Evolutionary conservation across 2,797 vertebrate genomes (phyloP), one percentile per base, ranked within the genome.

Genomic region (Myiotriccus ornatus): DNA sequence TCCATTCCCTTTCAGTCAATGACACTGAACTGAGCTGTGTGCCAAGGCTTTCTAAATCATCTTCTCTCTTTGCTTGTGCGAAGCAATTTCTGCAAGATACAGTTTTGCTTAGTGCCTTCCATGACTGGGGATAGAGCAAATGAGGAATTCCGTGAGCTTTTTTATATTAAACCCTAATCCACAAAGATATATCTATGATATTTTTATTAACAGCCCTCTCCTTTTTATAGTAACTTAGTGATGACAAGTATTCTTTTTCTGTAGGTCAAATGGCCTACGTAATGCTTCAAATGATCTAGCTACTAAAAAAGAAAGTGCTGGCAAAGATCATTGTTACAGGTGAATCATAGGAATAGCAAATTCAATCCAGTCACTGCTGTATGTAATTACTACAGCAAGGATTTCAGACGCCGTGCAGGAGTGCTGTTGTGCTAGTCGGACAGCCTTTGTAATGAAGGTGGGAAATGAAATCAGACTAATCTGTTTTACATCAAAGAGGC

Each of bases 401-500:
- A 60, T 77, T 93, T 74, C 53, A 86, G 63, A 53, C 4, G 34
- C 73, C 46, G 19, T 20, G 52, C 43, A 64, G 44, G 34, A 85
- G 32, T 59, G 27, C 35, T 41, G 12, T 23, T 56, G 34, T 88
- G 59, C 47, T 85, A 35, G 52, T 25, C 59, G 43, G 52, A 56
- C 44, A 60, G 47, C 56, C 4, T 2, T 64, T 63, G 67, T 67
- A 56, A 78, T 56, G 63, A 77, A 80, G 81, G 37, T 85, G 71
- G 56, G 67, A 90, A 95, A 94, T 87, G 15, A 94, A 88, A 92
- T 74, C 84, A 82, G 34, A 56, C 19, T 62, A 74, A 91, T 70
- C 77, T 88, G 47, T 39, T 83, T 89, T 65, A 43, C 21, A 68
- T 93, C 59, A 86, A 69, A 93, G 96, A 90, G 18, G 14, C 10